phyloP scores from a whole-genome alignment of 2,113 vertebrate genomes.

The Nestor notabilis region DNA sequence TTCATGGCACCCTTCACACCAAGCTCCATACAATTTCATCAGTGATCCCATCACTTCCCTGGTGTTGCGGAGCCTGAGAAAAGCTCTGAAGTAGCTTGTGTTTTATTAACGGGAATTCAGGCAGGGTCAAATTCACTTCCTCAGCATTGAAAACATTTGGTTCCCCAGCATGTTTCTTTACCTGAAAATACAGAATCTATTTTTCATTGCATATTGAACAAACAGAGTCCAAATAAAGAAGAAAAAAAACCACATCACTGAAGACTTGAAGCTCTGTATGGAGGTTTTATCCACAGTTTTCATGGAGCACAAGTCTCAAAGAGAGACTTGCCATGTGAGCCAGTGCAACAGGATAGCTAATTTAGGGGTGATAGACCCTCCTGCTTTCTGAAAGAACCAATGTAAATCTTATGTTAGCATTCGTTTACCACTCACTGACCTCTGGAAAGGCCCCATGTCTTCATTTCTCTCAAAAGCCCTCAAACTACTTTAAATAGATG shows the following conservation, averaged over 20 bases:
- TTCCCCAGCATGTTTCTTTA: background rate
- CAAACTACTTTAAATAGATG: background rate
- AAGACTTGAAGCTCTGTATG: accelerated
- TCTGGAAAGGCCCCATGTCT: background rate
- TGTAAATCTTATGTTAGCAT: background rate
- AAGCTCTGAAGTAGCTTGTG: background rate
- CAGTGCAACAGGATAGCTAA: background rate
- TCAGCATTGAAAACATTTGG: background rate
- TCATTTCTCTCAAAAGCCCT: background rate
- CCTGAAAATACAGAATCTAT: background rate
- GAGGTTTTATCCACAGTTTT: background rate
- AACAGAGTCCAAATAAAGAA: background rate
- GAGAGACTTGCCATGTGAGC: background rate
- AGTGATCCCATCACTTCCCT: background rate
- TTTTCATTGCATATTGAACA: background rate
- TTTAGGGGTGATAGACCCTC: background rate
- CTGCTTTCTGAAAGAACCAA: background rate
- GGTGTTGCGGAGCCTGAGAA: background rate
- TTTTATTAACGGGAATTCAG: background rate
- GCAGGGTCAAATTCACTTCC: background rate
- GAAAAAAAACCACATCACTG: background rate
- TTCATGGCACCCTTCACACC: background rate
- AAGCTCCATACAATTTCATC: background rate
- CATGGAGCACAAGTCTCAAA: background rate
- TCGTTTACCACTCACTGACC: background rate